phyloP scores from a whole-genome alignment of 2,113 vertebrate species.

The Monopterus albus region DNA sequence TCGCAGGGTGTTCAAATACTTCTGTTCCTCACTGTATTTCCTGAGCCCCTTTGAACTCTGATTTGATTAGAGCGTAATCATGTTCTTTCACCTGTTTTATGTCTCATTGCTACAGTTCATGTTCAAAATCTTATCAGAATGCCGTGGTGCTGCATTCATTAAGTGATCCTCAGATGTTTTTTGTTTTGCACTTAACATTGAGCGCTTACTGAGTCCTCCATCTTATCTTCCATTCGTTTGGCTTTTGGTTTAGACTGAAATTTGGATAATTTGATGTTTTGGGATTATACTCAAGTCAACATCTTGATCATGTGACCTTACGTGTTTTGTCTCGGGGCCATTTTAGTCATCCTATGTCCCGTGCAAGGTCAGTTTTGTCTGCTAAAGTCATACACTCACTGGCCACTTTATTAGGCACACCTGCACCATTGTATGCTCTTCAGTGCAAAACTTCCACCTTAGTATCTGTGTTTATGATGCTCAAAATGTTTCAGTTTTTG shows the following conservation, averaged over 20 bases:
- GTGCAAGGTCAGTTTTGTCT: conserved; percentile 60
- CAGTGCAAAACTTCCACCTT: no score
- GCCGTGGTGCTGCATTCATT: background rate
- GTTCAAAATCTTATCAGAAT: conserved; percentile 12
- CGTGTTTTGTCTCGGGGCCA: conserved; percentile 62
- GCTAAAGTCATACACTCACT: background rate
- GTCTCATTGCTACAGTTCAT: background rate
- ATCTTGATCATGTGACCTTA: conserved; percentile 39
- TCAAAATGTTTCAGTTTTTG: no score
- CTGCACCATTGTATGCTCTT: no score
- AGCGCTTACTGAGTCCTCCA: background rate
- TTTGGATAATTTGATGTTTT: conserved; percentile 51
- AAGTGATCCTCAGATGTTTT: background rate
- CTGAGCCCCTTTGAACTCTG: conserved; percentile 10
- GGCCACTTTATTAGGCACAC: no score
- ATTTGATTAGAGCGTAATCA: conserved; percentile 7
- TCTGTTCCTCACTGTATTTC: no score
- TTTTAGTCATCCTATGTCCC: conserved; percentile 45
- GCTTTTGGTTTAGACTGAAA: conserved; percentile 38
- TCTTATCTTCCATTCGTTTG: conserved; percentile 4
- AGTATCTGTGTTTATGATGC: no score
- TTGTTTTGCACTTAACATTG: background rate
- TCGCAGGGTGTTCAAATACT: no score
- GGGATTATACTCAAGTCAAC: conserved; percentile 35
- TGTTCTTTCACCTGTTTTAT: conserved; percentile 10